Evolutionary conservation across 2,113 vertebrate genomes (phyloP).

Genomic region (Bos javanicus): DNA sequence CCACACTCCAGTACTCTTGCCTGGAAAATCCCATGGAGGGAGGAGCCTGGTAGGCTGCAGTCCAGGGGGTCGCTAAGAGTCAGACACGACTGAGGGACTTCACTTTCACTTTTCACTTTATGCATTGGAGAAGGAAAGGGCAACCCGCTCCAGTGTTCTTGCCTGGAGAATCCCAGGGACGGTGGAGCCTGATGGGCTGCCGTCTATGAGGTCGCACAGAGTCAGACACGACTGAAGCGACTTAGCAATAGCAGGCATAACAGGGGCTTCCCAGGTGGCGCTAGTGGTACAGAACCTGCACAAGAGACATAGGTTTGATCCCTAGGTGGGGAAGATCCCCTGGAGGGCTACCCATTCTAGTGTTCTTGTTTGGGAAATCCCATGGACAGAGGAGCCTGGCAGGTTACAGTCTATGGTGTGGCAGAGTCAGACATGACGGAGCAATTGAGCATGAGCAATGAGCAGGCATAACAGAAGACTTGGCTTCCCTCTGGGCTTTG

Average conservation of each 20-base stretch:
- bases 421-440: neutral
- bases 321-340: neutral
- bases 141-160: too few relatives aligned
- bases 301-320: neutral
- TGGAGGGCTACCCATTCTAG: neutral
- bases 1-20: too few relatives aligned
- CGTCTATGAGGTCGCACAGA: too few relatives aligned
- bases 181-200: too few relatives aligned
- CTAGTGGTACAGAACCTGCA: neutral
- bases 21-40: too few relatives aligned
- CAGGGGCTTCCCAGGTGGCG: neutral
- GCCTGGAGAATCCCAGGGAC: too few relatives aligned
- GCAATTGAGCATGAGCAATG: fast-evolving
- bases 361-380: neutral
- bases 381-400: neutral
- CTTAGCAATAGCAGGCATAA: neutral
- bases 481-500: neutral
- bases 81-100: too few relatives aligned
- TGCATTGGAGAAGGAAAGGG: too few relatives aligned
- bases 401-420: neutral
- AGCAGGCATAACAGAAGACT: neutral
- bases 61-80: too few relatives aligned
- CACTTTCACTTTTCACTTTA: too few relatives aligned
- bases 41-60: too few relatives aligned
- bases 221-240: too few relatives aligned